Evolutionary conservation across 2,888 invertebrate species (phyloP).

Genomic region (Opisthograptis luteolata): DNA sequence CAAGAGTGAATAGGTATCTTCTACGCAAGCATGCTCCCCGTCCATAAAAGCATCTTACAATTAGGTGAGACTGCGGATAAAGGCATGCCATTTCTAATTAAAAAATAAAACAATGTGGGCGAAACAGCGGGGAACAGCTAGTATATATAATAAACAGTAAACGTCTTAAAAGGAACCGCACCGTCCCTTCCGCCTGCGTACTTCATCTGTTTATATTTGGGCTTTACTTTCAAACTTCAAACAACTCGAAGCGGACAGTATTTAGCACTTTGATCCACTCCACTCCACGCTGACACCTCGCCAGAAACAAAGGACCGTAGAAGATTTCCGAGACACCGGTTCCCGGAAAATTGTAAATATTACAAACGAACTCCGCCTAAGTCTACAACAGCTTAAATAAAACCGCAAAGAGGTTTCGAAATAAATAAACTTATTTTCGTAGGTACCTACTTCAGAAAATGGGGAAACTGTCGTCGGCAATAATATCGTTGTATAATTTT

Average conservation of each 20-base stretch:
- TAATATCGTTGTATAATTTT: too few relatives aligned
- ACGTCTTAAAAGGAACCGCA: not conserved
- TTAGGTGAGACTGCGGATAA: too few relatives aligned
- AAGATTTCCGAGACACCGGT: slow-evolving; percentile 4
- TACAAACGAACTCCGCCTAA: slow-evolving; percentile 2
- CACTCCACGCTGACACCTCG: slow-evolving; percentile 1
- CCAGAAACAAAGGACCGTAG: slow-evolving; percentile 3
- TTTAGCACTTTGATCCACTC: slow-evolving; percentile 15
- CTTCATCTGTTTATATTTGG: too few relatives aligned
- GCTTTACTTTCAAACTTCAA: slow-evolving; percentile 4
- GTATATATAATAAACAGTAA: not conserved
- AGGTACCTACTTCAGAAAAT: not conserved
- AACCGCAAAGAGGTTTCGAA: not conserved
- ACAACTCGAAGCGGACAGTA: slow-evolving; percentile 8
- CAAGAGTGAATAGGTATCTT: too few relatives aligned
- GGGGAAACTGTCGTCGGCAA: not conserved
- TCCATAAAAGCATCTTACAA: too few relatives aligned
- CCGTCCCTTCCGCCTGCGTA: too few relatives aligned
- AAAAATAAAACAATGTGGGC: too few relatives aligned
- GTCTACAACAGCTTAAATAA: slow-evolving; percentile 3
- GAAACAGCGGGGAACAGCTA: too few relatives aligned
- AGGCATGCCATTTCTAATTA: too few relatives aligned
- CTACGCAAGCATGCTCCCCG: too few relatives aligned
- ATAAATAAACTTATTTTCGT: slow-evolving; percentile 1
- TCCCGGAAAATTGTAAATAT: slow-evolving; percentile 13